Evolutionary conservation across 2,113 vertebrate genomes (phyloP).

Genomic region (Gobio gobio): DNA sequence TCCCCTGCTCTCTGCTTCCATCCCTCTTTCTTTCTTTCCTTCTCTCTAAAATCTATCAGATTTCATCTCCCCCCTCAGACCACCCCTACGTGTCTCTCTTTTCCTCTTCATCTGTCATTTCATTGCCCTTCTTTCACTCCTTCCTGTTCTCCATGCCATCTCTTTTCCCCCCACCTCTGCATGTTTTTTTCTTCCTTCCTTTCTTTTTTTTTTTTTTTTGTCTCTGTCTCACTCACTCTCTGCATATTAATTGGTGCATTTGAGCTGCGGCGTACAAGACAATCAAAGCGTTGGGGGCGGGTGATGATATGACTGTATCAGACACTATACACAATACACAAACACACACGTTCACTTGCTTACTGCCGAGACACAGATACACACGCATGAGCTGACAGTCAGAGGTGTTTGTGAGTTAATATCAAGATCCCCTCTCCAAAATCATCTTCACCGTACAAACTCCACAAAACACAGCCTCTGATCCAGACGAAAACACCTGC

Average conservation of each 20-base stretch:
- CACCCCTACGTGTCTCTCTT: constrained; percentile 64
- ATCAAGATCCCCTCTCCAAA: constrained; percentile 1
- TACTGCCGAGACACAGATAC: not conserved
- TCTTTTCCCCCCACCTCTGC: constrained; percentile 58
- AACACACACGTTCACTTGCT: constrained; percentile 43
- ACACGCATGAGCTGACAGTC: not conserved
- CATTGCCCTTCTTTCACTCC: constrained; percentile 52
- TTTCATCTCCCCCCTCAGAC: constrained; percentile 69
- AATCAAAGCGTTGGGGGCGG: constrained; percentile 82
- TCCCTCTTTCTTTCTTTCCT: constrained; percentile 34
- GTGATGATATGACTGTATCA: constrained; percentile 79
- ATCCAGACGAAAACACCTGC: not conserved
- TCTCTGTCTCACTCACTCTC: constrained; percentile 79
- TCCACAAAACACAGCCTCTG: not conserved
- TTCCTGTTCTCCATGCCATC: constrained; percentile 58
- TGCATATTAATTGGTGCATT: constrained; percentile 86
- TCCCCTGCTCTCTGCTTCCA: constrained; percentile 44
- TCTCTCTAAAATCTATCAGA: constrained; percentile 65
- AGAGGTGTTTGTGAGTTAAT: constrained; percentile 1
- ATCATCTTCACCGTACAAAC: not conserved
- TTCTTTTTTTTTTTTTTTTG: constrained; percentile 65
- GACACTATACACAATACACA: constrained; percentile 70
- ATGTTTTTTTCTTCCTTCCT: constrained; percentile 68
- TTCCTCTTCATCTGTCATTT: constrained; percentile 65
- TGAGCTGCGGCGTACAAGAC: constrained; percentile 82